These are phyloP conservation scores for Ornithoptera alexandrae DNA, from an alignment of 2,888 invertebrate species.

Conservation along the genomic window DNA sequence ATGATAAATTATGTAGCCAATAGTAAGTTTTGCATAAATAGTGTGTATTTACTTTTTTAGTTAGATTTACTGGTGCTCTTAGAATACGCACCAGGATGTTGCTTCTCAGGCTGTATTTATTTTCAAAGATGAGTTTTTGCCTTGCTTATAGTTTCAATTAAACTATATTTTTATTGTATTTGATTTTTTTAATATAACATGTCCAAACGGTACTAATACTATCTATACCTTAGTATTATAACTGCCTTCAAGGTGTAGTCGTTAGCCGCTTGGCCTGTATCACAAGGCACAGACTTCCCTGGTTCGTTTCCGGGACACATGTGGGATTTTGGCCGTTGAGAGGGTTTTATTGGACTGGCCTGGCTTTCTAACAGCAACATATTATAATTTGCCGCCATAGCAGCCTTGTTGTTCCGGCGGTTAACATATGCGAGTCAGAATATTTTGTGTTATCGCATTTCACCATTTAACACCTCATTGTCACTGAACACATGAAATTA, in stretches of 20 bases:
- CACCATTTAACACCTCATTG: no score
- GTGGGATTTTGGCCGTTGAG: no score
- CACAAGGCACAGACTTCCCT: no score
- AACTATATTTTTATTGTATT: conserved; percentile 33
- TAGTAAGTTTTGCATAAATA: conserved; percentile 26
- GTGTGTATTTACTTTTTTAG: neutral
- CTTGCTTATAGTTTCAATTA: conserved; percentile 37
- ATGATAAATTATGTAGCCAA: conserved; percentile 6
- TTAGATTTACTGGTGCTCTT: conserved; percentile 18
- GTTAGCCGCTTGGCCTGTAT: no score
- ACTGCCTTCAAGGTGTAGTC: no score
- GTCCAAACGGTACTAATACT: conserved; percentile 44
- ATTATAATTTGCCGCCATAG: neutral
- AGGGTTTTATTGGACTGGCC: no score
- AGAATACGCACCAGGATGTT: conserved; percentile 3
- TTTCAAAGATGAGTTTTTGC: conserved; percentile 36
- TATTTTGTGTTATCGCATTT: no score
- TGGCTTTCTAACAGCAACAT: neutral
- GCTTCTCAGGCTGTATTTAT: conserved; percentile 24
- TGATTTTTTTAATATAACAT: conserved; percentile 47
- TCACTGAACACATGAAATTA: no score
- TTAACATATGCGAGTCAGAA: no score
- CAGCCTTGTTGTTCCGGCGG: no score
- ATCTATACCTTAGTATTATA: conserved; percentile 6
- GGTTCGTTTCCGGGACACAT: no score